phyloP scores from a whole-genome alignment of 2,113 vertebrate species.

The Etheostoma spectabile region DNA sequence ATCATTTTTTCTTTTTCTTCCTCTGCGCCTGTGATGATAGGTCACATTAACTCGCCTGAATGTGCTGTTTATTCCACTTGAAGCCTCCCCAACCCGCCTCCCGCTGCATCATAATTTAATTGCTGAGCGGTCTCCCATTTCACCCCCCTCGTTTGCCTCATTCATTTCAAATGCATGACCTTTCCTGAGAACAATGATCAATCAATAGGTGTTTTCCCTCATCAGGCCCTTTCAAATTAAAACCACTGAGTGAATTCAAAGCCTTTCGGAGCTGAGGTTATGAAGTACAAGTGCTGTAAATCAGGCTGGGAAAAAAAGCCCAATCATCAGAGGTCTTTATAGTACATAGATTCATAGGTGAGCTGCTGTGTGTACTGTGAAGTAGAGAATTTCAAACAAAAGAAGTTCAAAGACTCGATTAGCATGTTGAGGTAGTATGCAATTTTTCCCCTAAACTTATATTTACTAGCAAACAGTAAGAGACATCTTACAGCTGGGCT shows the following conservation, averaged over 20 bases:
- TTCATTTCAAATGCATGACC: slow-evolving; percentile 82
- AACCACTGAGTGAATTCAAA: slow-evolving; percentile 73
- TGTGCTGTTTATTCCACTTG: slow-evolving; percentile 58
- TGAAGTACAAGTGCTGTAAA: slow-evolving; percentile 52
- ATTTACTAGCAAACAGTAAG: slow-evolving; percentile 32
- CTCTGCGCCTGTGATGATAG: slow-evolving; percentile 55
- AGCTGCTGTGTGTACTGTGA: background rate
- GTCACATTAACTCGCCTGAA: slow-evolving; percentile 63
- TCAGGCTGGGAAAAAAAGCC: slow-evolving; percentile 53
- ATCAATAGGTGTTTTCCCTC: slow-evolving; percentile 81
- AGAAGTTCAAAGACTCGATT: background rate
- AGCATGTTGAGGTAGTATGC: background rate
- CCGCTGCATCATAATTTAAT: slow-evolving; percentile 75
- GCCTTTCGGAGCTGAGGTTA: slow-evolving; percentile 46
- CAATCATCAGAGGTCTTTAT: slow-evolving; percentile 30
- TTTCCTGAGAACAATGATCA: slow-evolving; percentile 80
- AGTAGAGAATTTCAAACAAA: background rate
- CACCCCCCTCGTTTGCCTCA: slow-evolving; percentile 48
- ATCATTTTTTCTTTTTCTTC: slow-evolving; percentile 59
- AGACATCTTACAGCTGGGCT: slow-evolving; percentile 59
- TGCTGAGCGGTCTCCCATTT: slow-evolving; percentile 47
- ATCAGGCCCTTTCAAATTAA: slow-evolving; percentile 77
- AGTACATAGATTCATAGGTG: background rate
- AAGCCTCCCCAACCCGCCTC: slow-evolving; percentile 32
- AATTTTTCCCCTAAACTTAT: slow-evolving; percentile 6